Percentiles rank a stretch among this genome's conserved stretches.
Evolutionary conservation across 2,113 vertebrate species (phyloP).

Genomic region (Motacilla tschutschensis): DNA sequence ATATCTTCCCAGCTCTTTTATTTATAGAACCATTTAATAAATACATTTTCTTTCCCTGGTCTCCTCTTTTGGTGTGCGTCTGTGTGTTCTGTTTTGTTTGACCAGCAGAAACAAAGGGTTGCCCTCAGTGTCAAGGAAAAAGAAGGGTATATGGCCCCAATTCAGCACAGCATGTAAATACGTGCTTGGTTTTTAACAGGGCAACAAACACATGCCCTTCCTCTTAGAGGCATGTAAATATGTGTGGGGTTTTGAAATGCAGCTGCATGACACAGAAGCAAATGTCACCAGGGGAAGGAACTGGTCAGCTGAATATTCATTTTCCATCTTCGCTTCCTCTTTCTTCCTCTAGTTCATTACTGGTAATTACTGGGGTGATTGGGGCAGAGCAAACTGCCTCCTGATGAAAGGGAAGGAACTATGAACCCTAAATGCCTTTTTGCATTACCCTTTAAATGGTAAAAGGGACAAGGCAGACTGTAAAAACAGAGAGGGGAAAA

Average conservation of each 20-base stretch:
- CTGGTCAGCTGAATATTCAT: background rate
- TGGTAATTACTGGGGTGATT: background rate
- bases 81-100: slow-evolving; percentile 29
- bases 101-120: slow-evolving; percentile 50
- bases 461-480: background rate
- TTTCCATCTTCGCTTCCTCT: background rate
- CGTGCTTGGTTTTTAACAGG: background rate
- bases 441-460: background rate
- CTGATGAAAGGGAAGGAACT: background rate
- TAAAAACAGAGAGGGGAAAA: background rate
- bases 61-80: background rate
- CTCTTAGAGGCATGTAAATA: slow-evolving; percentile 15
- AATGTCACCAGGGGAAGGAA: background rate
- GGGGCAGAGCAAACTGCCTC: background rate
- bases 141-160: slow-evolving; percentile 36
- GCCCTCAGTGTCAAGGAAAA: slow-evolving; percentile 46
- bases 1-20: slow-evolving; percentile 46
- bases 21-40: slow-evolving; percentile 68
- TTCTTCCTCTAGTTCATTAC: background rate
- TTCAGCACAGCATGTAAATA: slow-evolving; percentile 47
- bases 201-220: background rate
- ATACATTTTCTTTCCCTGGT: slow-evolving; percentile 30
- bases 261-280: background rate
- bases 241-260: background rate
- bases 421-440: background rate